phyloP scores from a whole-genome alignment of 1,140 invertebrate species.

The Danaus plexippus region DNA sequence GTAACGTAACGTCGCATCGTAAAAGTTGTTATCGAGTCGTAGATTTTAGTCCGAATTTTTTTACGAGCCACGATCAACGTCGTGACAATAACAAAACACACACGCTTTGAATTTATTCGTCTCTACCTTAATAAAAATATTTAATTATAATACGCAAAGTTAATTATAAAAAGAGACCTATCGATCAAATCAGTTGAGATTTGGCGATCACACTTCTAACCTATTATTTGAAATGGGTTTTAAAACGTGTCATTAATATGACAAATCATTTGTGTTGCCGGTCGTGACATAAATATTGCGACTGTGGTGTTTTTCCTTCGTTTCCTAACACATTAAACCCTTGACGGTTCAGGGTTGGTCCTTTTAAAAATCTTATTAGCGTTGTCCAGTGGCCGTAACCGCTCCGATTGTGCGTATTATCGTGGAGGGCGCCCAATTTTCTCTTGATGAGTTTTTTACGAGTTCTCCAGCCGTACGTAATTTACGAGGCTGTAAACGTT shows the following conservation, averaged over 20 bases:
- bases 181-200: too few species aligned
- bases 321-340: too few species aligned
- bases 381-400: slow-evolving; percentile 24
- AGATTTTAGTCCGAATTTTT: slow-evolving; percentile 19
- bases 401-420: slow-evolving; percentile 48
- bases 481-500: slow-evolving; percentile 27
- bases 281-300: too few species aligned
- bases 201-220: too few species aligned
- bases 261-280: too few species aligned
- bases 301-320: too few species aligned
- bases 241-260: too few species aligned
- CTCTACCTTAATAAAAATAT: too few species aligned
- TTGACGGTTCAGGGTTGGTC: too few species aligned
- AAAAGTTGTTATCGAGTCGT: slow-evolving; percentile 22
- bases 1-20: slow-evolving; percentile 18
- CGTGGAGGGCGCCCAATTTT: slow-evolving; percentile 51
- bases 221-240: too few species aligned
- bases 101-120: background rate
- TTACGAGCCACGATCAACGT: slow-evolving; percentile 19
- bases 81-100: slow-evolving; percentile 19
- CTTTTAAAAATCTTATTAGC: slow-evolving; percentile 1
- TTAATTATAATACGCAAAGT: too few species aligned
- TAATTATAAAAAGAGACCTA: too few species aligned
- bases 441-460: slow-evolving; percentile 60
- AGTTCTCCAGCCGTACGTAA: slow-evolving; percentile 34